phyloP scores from a whole-genome alignment of 2,888 invertebrate genomes.

The Nephrotoma guestfalica region DNA sequence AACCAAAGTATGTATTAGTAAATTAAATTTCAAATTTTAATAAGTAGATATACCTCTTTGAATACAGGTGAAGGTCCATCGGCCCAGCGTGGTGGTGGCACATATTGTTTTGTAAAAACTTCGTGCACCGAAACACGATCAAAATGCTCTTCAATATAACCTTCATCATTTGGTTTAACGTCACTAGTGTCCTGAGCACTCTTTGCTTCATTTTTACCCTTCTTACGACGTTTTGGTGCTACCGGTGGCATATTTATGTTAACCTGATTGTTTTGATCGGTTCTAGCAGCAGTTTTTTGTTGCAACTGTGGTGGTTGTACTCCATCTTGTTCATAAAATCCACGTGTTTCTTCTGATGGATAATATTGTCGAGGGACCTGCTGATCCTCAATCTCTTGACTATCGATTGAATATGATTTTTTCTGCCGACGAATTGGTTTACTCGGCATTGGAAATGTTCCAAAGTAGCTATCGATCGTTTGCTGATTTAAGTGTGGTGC shows the following conservation, averaged over 20 bases:
- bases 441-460: conserved; percentile 27
- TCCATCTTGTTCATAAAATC: conserved; percentile 31
- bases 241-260: conserved; percentile 22
- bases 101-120: background rate
- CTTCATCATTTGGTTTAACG: background rate
- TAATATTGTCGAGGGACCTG: conserved; percentile 15
- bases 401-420: conserved; percentile 27
- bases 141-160: background rate
- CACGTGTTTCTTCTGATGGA: background rate
- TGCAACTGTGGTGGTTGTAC: conserved; percentile 39
- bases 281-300: conserved; percentile 11
- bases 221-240: conserved; percentile 30
- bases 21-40: background rate
- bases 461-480: conserved; percentile 21
- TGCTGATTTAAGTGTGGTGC: conserved; percentile 11
- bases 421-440: conserved; percentile 37
- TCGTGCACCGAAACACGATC: background rate
- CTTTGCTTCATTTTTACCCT: conserved; percentile 13
- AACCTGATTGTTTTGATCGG: background rate
- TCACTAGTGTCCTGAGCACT: conserved; percentile 13
- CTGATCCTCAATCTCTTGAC: conserved; percentile 27
- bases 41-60: background rate
- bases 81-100: background rate
- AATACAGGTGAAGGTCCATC: background rate
- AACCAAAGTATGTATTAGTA: background rate